Evolutionary conservation across 2,113 vertebrate genomes (phyloP).

Genomic region (Megaceryle maxima): DNA sequence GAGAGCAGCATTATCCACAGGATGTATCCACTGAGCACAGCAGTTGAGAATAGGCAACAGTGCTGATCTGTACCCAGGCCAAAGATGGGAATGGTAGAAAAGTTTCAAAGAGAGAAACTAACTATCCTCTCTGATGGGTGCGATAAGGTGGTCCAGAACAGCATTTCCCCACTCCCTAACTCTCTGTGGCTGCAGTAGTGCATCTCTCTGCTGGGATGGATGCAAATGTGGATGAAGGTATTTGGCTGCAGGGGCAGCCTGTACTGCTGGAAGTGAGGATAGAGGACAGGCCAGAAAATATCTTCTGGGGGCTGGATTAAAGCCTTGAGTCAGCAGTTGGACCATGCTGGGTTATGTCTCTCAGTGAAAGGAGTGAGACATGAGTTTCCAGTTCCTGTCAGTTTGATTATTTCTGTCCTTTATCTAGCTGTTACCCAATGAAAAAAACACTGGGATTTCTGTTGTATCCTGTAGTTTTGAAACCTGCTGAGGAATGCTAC

Average conservation of each 20-base stretch:
- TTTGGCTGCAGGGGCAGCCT: background rate
- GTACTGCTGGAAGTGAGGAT: background rate
- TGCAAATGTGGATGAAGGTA: background rate
- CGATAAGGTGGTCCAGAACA: background rate
- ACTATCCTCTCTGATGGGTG: background rate
- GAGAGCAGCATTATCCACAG: background rate
- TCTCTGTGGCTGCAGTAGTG: background rate
- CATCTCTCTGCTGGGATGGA: background rate
- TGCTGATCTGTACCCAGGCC: background rate
- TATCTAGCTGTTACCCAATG: background rate
- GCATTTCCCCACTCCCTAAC: background rate
- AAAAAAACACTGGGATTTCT: background rate
- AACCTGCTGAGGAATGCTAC: background rate
- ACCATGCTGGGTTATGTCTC: background rate
- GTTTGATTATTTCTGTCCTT: background rate
- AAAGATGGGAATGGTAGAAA: background rate
- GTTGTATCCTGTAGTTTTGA: background rate
- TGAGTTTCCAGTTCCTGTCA: background rate
- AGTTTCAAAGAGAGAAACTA: background rate
- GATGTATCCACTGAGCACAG: background rate
- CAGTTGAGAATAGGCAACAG: background rate
- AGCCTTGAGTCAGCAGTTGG: background rate
- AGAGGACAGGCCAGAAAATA: background rate
- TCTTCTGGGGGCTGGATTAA: background rate
- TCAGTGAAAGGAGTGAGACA: background rate